These are phyloP conservation scores for Gryllus bimaculatus DNA, from an alignment of 1,140 invertebrate species.

Conservation along the genomic window DNA sequence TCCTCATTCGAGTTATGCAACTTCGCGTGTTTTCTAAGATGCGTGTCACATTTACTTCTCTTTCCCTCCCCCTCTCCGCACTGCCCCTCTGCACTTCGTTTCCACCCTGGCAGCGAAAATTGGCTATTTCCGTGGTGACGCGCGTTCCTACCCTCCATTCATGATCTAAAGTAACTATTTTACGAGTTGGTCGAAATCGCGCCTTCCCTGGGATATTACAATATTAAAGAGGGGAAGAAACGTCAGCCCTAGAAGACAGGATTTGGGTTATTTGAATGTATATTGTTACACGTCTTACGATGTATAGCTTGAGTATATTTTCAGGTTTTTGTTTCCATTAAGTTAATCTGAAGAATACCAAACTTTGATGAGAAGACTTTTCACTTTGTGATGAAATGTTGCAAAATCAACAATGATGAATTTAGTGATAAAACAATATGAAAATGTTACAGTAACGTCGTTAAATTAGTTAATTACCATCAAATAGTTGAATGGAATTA, in stretches of 20 bases:
- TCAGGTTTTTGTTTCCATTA: too few species aligned
- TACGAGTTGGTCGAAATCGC: neutral
- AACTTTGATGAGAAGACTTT: too few species aligned
- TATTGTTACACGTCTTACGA: neutral
- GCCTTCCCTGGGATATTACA: neutral
- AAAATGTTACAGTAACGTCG: too few species aligned
- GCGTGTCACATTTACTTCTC: neutral
- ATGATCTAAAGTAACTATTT: neutral
- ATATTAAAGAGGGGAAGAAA: neutral
- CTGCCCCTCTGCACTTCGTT: neutral
- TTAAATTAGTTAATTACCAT: too few species aligned
- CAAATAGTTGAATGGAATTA: too few species aligned
- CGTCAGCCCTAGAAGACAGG: neutral
- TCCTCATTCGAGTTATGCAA: too few species aligned
- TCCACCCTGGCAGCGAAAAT: neutral
- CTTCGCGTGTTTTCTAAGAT: too few species aligned
- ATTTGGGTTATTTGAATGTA: neutral
- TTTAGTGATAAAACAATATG: too few species aligned
- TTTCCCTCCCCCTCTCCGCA: neutral
- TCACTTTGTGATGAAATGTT: too few species aligned
- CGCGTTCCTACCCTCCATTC: neutral
- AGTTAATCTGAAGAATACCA: too few species aligned
- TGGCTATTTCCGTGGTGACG: neutral
- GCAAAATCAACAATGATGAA: too few species aligned
- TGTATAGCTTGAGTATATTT: too few species aligned